phyloP scores from a whole-genome alignment of 2,797 vertebrate species.

The Pempheris klunzingeri region DNA sequence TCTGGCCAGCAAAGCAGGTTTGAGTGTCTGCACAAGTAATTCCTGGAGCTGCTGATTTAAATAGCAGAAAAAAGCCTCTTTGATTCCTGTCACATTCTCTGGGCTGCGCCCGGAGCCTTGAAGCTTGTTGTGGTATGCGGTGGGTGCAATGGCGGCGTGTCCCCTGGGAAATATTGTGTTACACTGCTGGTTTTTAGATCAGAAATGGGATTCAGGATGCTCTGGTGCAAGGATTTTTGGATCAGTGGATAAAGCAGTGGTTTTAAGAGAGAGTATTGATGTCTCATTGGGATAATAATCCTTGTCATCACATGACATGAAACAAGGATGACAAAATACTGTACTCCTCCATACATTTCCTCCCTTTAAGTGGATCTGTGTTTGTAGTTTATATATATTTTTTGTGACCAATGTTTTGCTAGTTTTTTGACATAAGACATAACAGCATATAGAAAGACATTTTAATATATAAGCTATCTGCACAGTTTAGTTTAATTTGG shows the following conservation, averaged over 20 bases:
- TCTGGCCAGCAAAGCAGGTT: slow-evolving; percentile 18
- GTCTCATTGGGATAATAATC: slow-evolving; percentile 39
- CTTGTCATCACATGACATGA: slow-evolving; percentile 14
- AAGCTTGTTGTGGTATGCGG: slow-evolving; percentile 63
- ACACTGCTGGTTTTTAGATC: slow-evolving; percentile 72
- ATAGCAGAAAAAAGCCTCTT: slow-evolving; percentile 57
- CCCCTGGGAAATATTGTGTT: slow-evolving; percentile 74
- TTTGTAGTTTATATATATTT: slow-evolving; percentile 8
- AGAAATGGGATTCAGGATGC: slow-evolving; percentile 39
- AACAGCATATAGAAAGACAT: neutral
- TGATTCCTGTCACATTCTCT: slow-evolving; percentile 71
- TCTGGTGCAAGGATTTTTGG: slow-evolving; percentile 26
- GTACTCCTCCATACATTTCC: neutral
- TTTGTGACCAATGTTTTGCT: neutral
- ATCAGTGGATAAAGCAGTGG: slow-evolving; percentile 32
- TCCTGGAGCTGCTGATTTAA: slow-evolving; percentile 56
- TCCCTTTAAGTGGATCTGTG: slow-evolving; percentile 5
- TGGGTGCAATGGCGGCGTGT: slow-evolving; percentile 49
- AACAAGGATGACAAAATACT: slow-evolving; percentile 12
- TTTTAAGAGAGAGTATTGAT: slow-evolving; percentile 36
- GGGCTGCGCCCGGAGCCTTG: slow-evolving; percentile 31
- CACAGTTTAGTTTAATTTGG: neutral
- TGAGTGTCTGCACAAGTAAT: slow-evolving; percentile 27
- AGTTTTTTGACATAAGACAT: neutral
- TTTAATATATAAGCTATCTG: slow-evolving; percentile 2